Percentiles rank a stretch among this genome's conserved stretches.
Evolutionary conservation across 2,113 vertebrate genomes (phyloP).

Genomic region (Clinocottus analis): DNA sequence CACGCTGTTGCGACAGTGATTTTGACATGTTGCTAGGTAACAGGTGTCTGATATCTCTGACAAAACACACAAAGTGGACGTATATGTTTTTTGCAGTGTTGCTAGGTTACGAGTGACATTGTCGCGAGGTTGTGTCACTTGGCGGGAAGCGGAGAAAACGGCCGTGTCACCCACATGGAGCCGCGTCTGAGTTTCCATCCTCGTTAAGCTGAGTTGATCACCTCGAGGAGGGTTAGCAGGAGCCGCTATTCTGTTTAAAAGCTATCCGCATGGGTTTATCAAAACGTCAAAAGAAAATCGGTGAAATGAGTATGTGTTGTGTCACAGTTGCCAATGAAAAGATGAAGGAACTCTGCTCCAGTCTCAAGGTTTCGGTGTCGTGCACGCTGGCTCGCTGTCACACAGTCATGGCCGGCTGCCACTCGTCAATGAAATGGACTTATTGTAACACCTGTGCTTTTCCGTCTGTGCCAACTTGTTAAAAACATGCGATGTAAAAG

Average conservation of each 20-base stretch:
- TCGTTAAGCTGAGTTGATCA: slow-evolving; percentile 2
- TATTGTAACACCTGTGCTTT: not conserved
- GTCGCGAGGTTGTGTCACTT: slow-evolving; percentile 24
- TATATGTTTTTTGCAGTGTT: slow-evolving; percentile 41
- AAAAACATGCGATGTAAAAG: not conserved
- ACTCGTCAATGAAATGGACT: slow-evolving; percentile 2
- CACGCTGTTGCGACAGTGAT: not conserved
- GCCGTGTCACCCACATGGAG: not conserved
- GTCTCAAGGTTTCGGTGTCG: not conserved
- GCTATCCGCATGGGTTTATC: not conserved
- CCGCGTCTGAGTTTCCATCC: slow-evolving; percentile 1
- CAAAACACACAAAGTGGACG: slow-evolving; percentile 37
- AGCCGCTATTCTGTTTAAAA: not conserved
- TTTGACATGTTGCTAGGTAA: slow-evolving; percentile 48
- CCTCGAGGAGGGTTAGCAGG: not conserved
- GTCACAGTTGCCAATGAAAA: not conserved
- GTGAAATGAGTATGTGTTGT: too few species aligned
- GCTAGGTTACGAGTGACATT: slow-evolving; percentile 58
- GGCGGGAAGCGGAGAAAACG: not conserved
- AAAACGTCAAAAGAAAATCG: not conserved
- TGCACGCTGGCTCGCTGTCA: slow-evolving; percentile 1
- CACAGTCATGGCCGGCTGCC: not conserved
- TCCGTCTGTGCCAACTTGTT: not conserved
- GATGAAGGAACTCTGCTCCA: not conserved
- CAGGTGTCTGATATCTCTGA: slow-evolving; percentile 28